Evolutionary conservation across 2,888 invertebrate species (phyloP).

Genomic region (Mythimna loreyi): DNA sequence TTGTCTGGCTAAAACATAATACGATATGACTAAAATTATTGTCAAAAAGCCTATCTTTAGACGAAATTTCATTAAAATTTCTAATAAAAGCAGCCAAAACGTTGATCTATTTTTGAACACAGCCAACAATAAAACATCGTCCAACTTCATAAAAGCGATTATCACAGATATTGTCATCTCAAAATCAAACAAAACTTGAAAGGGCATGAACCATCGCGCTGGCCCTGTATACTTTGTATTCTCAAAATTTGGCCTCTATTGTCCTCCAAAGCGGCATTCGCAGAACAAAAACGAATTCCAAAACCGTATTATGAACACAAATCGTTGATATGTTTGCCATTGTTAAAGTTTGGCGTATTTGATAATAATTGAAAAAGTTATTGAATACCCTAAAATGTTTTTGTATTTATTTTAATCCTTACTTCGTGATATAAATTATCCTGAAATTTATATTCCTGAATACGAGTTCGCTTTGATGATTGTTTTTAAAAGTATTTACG

Average conservation of each 20-base stretch:
- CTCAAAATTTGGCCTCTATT: constrained; percentile 39
- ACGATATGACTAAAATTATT: neutral
- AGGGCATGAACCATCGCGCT: constrained; percentile 35
- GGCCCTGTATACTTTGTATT: constrained; percentile 50
- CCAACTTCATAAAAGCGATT: constrained; percentile 28
- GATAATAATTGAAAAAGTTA: constrained; percentile 76
- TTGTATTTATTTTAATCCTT: constrained; percentile 50
- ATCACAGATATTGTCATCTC: constrained; percentile 31
- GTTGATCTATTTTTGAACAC: constrained; percentile 4
- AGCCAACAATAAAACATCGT: neutral
- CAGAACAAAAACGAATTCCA: constrained; percentile 58
- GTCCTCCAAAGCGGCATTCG: constrained; percentile 51
- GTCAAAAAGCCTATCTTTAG: neutral
- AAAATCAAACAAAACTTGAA: constrained; percentile 52
- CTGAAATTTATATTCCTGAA: constrained; percentile 41
- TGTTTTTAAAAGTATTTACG: constrained; percentile 29
- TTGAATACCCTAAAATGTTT: constrained; percentile 69
- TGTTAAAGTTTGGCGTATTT: constrained; percentile 68
- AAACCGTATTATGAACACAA: constrained; percentile 33
- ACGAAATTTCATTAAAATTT: neutral
- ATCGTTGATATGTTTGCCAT: constrained; percentile 54
- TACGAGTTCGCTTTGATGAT: constrained; percentile 27
- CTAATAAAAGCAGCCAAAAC: neutral
- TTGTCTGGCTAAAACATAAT: too few species aligned
- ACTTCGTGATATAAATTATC: constrained; percentile 50